These are phyloP conservation scores for Poecilia wingei DNA, from an alignment of 2,797 vertebrate species.

Conservation along the genomic window DNA sequence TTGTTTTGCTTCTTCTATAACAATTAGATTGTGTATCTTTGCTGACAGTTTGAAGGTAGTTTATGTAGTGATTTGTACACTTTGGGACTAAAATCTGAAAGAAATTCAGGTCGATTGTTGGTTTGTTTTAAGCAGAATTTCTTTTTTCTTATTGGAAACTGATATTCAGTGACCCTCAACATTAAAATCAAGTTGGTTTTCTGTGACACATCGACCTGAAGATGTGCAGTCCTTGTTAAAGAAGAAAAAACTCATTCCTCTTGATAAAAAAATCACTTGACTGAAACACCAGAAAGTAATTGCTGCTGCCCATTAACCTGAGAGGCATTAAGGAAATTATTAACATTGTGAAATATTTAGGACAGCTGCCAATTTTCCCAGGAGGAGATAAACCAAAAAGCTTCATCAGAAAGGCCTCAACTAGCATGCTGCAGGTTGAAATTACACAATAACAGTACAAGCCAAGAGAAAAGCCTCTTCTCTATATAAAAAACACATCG, in stretches of 20 bases:
- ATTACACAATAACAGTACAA: not conserved
- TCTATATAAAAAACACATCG: not conserved
- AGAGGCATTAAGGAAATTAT: not conserved
- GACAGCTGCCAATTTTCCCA: not conserved
- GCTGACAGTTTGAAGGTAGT: constrained; percentile 28
- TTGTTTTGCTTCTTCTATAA: not conserved
- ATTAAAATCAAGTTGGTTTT: not conserved
- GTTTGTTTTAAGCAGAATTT: not conserved
- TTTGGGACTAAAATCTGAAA: not conserved
- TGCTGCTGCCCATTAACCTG: not conserved
- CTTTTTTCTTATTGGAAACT: not conserved
- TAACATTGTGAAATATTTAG: not conserved
- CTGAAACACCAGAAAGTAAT: not conserved
- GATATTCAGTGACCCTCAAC: not conserved
- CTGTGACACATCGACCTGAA: not conserved
- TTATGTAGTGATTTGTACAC: not conserved
- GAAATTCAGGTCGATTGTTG: not conserved
- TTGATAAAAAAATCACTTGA: not conserved
- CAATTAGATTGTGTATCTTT: constrained; percentile 10
- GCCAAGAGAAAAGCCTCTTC: not conserved
- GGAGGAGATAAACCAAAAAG: not conserved
- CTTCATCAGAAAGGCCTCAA: not conserved
- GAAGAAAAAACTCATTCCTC: not conserved
- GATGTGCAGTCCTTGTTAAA: too few relatives aligned
- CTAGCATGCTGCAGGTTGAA: not conserved